These are phyloP conservation scores for Eclectus roratus DNA, from an alignment of 2,113 vertebrate genomes.

Conservation along the genomic window DNA sequence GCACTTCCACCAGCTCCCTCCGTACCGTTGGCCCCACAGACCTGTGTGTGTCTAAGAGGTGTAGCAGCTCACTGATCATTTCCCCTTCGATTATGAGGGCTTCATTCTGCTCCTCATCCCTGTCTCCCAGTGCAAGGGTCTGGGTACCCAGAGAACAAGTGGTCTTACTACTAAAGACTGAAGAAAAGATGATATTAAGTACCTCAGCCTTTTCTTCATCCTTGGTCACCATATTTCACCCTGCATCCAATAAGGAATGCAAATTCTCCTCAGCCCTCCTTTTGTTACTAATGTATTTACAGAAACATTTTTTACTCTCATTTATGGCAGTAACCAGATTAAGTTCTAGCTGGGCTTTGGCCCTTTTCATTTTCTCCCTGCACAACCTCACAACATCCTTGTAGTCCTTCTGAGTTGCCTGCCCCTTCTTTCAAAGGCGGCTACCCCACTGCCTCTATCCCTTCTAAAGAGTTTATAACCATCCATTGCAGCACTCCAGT, in stretches of 20 bases:
- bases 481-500: not conserved
- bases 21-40: not conserved
- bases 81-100: not conserved
- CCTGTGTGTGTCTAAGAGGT: not conserved
- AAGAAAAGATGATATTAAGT: not conserved
- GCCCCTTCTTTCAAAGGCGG: not conserved
- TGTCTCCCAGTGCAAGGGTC: not conserved
- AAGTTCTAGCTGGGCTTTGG: not conserved
- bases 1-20: not conserved
- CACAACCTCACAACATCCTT: not conserved
- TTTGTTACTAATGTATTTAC: not conserved
- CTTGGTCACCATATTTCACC: no score
- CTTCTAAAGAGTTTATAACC: not conserved
- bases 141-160: not conserved
- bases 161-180: not conserved
- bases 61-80: not conserved
- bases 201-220: not conserved
- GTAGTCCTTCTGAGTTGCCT: not conserved
- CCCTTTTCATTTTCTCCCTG: not conserved
- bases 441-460: no score
- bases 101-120: not conserved
- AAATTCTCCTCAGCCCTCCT: not conserved
- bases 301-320: not conserved
- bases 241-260: not conserved
- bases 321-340: not conserved